Percentiles rank a stretch among this genome's conserved stretches.
Conservation (phyloP, 2,888 invertebrate species). For the Tillus elongatus region DNA sequence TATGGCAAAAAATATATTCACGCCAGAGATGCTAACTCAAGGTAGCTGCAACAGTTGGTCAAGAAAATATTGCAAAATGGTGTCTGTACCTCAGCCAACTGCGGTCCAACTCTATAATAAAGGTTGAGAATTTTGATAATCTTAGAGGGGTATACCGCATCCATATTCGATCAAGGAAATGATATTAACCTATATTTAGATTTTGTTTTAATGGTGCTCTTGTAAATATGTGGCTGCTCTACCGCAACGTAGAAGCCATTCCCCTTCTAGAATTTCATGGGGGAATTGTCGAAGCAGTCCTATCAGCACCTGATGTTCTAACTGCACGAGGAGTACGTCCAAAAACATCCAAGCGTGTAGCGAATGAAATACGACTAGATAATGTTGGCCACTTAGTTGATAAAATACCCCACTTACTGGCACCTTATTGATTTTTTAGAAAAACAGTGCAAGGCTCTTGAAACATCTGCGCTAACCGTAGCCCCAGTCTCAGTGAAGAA, state of each 20-base stretch:
- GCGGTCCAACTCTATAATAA: no score
- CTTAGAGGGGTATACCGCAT: no score
- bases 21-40: conserved; percentile 3
- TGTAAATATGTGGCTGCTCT: conserved; percentile 4
- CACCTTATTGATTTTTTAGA: no score
- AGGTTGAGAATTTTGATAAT: no score
- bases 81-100: no score
- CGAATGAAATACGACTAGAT: conserved; percentile 1
- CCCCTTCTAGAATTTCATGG: no score
- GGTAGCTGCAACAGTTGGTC: conserved; percentile 1
- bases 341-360: not conserved
- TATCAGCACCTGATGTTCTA: conserved; percentile 4
- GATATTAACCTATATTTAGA: conserved; percentile 4
- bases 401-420: not conserved
- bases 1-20: conserved; percentile 5
- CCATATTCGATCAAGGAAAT: no score
- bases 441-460: no score
- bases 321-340: conserved; percentile 1
- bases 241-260: not conserved
- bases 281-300: conserved; percentile 4
- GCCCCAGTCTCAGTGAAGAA: no score
- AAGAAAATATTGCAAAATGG: no score
- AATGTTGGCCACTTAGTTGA: not conserved
- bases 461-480: no score
- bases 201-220: conserved; percentile 4